Conservation (phyloP, 2,888 invertebrate genomes). For the Drosophila kokeensis region DNA sequence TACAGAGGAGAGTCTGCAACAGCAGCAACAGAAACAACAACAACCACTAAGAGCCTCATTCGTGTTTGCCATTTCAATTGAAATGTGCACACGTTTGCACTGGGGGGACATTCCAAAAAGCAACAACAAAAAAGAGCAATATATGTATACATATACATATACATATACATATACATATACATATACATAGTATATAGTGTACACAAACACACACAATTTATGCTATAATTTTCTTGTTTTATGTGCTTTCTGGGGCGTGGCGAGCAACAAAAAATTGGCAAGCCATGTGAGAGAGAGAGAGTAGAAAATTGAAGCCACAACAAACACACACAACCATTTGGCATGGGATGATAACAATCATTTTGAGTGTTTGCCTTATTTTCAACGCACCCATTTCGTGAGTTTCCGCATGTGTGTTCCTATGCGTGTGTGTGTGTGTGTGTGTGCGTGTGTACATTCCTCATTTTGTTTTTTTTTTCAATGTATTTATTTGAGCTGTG, state of each 20-base stretch:
- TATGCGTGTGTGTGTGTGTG: slow-evolving; percentile 11
- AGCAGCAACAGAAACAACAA: slow-evolving; percentile 18
- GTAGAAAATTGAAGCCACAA: slow-evolving; percentile 15
- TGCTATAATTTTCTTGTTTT: slow-evolving; percentile 67
- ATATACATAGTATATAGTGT: background rate
- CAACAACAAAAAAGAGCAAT: background rate
- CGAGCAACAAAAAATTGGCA: slow-evolving; percentile 53
- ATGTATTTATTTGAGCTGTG: slow-evolving; percentile 22
- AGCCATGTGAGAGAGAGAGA: slow-evolving; percentile 10
- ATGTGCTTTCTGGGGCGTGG: slow-evolving; percentile 71
- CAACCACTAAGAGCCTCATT: slow-evolving; percentile 54
- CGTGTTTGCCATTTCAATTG: slow-evolving; percentile 79
- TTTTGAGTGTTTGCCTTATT: slow-evolving; percentile 74
- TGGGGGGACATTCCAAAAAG: slow-evolving; percentile 33
- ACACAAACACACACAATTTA: slow-evolving; percentile 50
- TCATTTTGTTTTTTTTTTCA: slow-evolving; percentile 34
- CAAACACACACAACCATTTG: slow-evolving; percentile 37
- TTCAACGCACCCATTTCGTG: slow-evolving; percentile 61
- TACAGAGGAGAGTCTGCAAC: slow-evolving; percentile 26
- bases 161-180: background rate
- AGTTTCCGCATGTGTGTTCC: slow-evolving; percentile 9
- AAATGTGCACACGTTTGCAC: slow-evolving; percentile 76
- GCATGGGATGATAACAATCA: slow-evolving; percentile 70
- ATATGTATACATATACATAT: background rate
- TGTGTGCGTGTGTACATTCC: slow-evolving; percentile 34